These are phyloP conservation scores for Rhopalosiphum nymphaeae DNA, from an alignment of 2,888 invertebrate genomes.

Conservation along the genomic window DNA sequence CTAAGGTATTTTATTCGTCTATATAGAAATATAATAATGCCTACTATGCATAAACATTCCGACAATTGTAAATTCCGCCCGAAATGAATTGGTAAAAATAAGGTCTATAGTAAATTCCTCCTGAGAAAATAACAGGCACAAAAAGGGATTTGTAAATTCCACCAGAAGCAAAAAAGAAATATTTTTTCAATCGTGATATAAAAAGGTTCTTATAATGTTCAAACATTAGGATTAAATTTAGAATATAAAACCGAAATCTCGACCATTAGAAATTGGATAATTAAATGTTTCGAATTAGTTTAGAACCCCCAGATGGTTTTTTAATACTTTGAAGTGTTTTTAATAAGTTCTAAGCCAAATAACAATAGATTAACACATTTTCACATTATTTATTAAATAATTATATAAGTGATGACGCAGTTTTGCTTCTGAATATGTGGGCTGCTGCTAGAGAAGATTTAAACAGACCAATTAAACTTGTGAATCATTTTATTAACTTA, in stretches of 20 bases:
- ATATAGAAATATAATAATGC: neutral
- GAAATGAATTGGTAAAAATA: too few relatives aligned
- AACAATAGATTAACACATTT: neutral
- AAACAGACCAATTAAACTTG: neutral
- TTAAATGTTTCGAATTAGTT: neutral
- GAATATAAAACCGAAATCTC: neutral
- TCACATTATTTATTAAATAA: constrained; percentile 3
- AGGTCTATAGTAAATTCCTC: too few relatives aligned
- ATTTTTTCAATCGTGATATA: neutral
- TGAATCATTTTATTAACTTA: neutral
- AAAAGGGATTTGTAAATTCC: too few relatives aligned
- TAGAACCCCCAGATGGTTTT: neutral
- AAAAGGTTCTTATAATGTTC: neutral
- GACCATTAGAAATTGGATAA: neutral
- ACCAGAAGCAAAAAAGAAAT: too few relatives aligned
- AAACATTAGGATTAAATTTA: neutral
- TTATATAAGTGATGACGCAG: neutral
- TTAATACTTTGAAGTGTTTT: neutral
- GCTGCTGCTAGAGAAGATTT: neutral
- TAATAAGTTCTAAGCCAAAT: neutral
- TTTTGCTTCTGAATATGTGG: neutral
- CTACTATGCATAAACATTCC: neutral
- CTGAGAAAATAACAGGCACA: too few relatives aligned
- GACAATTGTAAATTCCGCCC: too few relatives aligned
- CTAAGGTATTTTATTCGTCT: neutral